Conservation (phyloP, 2,888 invertebrate species). For the Lacanobia oleracea region DNA sequence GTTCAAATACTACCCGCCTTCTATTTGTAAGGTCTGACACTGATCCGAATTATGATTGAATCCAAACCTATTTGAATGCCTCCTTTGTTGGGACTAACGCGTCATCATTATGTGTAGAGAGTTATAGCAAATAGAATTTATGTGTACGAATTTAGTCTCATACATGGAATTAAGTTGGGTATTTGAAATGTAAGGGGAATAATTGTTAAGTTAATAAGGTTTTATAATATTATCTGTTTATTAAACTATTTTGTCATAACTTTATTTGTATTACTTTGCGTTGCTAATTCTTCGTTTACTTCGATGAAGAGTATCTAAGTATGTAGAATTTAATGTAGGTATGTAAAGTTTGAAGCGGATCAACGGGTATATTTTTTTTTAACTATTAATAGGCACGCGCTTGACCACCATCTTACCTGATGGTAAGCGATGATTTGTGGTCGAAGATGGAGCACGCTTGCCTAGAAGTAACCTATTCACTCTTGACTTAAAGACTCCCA, state of each 20-base stretch:
- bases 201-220: slow-evolving; percentile 34
- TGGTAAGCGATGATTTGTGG: too few relatives aligned
- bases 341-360: not conserved
- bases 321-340: too few relatives aligned
- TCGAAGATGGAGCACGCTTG: too few relatives aligned
- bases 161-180: slow-evolving; percentile 19
- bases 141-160: slow-evolving; percentile 41
- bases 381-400: too few relatives aligned
- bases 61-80: slow-evolving; percentile 64
- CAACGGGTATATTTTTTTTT: too few relatives aligned
- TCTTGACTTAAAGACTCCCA: too few relatives aligned
- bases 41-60: slow-evolving; percentile 72
- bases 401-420: too few relatives aligned
- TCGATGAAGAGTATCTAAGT: not conserved
- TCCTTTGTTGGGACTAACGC: slow-evolving; percentile 60
- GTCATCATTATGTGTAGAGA: slow-evolving; percentile 60
- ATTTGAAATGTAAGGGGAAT: slow-evolving; percentile 24
- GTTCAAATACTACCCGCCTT: slow-evolving; percentile 64
- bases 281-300: not conserved
- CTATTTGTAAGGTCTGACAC: slow-evolving; percentile 70
- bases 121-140: slow-evolving; percentile 61
- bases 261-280: slow-evolving; percentile 7
- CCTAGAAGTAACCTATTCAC: too few relatives aligned
- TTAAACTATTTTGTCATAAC: slow-evolving; percentile 22
- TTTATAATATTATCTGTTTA: slow-evolving; percentile 36